phyloP scores from a whole-genome alignment of 2,113 vertebrate species.

The Cryptotis parvus region DNA sequence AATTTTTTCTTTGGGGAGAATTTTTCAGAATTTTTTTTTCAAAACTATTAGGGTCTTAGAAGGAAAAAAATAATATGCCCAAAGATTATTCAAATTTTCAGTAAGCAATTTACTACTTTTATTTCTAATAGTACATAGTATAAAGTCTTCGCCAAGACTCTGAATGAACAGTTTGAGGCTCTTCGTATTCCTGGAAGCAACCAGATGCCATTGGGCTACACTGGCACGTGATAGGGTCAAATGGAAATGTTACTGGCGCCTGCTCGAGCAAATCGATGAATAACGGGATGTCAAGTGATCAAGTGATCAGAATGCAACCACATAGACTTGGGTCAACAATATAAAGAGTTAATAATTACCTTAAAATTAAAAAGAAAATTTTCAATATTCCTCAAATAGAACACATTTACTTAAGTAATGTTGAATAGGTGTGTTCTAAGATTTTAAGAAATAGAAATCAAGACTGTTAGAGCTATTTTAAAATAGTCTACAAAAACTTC shows the following conservation, averaged over 20 bases:
- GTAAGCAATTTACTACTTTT: neutral
- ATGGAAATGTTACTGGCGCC: too few relatives aligned
- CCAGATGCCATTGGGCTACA: too few relatives aligned
- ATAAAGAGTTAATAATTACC: neutral
- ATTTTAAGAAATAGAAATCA: constrained; percentile 61
- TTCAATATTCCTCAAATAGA: constrained; percentile 20
- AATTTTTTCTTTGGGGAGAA: neutral
- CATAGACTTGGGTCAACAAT: constrained; percentile 28
- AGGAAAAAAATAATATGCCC: constrained; percentile 27
- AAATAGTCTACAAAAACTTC: constrained; percentile 64
- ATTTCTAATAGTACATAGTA: too few relatives aligned
- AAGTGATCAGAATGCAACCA: neutral
- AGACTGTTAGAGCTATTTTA: constrained; percentile 36
- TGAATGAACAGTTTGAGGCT: too few relatives aligned
- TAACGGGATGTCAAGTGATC: too few relatives aligned
- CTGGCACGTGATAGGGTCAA: too few relatives aligned
- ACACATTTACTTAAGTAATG: constrained; percentile 47
- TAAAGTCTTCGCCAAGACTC: too few relatives aligned
- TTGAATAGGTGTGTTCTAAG: constrained; percentile 48
- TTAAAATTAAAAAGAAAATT: constrained; percentile 62
- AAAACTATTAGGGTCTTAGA: constrained; percentile 11
- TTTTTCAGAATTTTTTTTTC: constrained; percentile 33
- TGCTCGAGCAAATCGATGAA: too few relatives aligned
- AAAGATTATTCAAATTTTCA: constrained; percentile 41
- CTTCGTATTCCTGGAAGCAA: too few relatives aligned